Percentiles rank a stretch among this genome's conserved stretches.
phyloP scores from a whole-genome alignment of 2,888 invertebrate genomes.

The Noctua janthe region DNA sequence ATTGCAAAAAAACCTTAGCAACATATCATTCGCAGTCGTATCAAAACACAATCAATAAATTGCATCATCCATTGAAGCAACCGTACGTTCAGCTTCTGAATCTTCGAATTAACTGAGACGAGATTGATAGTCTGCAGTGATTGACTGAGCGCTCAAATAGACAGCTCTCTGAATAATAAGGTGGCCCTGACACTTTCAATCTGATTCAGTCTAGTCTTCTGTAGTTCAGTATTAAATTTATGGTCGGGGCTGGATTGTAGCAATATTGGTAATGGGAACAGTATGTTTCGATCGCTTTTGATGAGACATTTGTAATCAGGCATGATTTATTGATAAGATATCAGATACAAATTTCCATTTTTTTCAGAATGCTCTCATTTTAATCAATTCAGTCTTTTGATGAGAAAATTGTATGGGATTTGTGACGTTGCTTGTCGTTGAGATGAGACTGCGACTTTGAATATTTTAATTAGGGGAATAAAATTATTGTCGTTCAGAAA shows the following conservation, averaged over 20 bases:
- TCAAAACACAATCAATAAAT: conserved; percentile 23
- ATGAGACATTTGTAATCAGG: neutral
- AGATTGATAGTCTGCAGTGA: conserved; percentile 44
- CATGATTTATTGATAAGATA: neutral
- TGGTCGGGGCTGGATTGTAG: neutral
- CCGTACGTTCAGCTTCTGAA: neutral
- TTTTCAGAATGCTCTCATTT: neutral
- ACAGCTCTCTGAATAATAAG: conserved; percentile 27
- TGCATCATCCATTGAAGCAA: neutral
- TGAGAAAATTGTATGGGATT: neutral
- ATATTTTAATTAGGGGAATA: neutral
- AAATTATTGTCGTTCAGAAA: neutral
- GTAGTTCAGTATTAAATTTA: conserved; percentile 4
- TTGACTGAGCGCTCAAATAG: conserved; percentile 27
- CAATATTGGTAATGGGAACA: neutral
- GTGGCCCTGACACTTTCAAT: conserved; percentile 6
- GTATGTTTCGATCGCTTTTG: neutral
- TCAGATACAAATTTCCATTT: neutral
- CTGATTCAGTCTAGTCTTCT: conserved; percentile 1
- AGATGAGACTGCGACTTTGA: neutral
- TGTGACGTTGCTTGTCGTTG: neutral
- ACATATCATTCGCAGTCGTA: too few relatives aligned
- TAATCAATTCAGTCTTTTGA: neutral
- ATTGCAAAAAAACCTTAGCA: neutral
- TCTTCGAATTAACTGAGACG: conserved; percentile 2